phyloP scores from a whole-genome alignment of 1,140 invertebrate genomes.

The Atopsyche davidsoni region DNA sequence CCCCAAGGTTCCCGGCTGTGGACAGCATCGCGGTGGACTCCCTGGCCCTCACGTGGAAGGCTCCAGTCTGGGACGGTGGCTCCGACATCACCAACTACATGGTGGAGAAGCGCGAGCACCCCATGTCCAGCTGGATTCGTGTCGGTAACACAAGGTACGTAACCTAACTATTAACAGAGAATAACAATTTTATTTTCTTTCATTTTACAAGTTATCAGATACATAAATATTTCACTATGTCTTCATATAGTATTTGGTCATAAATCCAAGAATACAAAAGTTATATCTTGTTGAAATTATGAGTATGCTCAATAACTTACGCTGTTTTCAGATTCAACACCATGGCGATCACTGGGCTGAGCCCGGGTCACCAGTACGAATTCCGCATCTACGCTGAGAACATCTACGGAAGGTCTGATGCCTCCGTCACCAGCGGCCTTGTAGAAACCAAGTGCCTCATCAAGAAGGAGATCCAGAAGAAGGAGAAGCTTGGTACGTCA shows the following conservation, averaged over 20 bases:
- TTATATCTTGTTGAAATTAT: no score
- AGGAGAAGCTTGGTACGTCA: constrained; percentile 61
- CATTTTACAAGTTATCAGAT: no score
- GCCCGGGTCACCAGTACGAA: constrained; percentile 90
- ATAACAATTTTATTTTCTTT: neutral
- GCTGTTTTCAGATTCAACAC: constrained; percentile 65
- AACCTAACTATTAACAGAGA: neutral
- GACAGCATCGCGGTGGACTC: constrained; percentile 86
- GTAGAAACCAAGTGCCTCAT: constrained; percentile 77
- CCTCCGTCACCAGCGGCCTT: constrained; percentile 76
- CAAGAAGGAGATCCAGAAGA: constrained; percentile 71
- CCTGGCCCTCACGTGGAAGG: constrained; percentile 84
- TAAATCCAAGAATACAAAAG: no score
- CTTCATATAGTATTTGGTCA: no score
- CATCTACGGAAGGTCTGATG: constrained; percentile 90
- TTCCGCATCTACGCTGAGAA: constrained; percentile 97
- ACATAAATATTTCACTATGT: no score
- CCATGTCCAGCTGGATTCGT: constrained; percentile 90
- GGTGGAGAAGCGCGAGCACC: constrained; percentile 90
- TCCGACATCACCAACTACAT: constrained; percentile 91
- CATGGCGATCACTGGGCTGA: constrained; percentile 80
- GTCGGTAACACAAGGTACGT: constrained; percentile 83
- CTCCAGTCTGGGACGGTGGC: constrained; percentile 90
- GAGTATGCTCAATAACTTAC: constrained; percentile 25
- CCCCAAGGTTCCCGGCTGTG: constrained; percentile 81